Evolutionary conservation across 2,113 vertebrate species (phyloP).

Genomic region (Turnix velox): DNA sequence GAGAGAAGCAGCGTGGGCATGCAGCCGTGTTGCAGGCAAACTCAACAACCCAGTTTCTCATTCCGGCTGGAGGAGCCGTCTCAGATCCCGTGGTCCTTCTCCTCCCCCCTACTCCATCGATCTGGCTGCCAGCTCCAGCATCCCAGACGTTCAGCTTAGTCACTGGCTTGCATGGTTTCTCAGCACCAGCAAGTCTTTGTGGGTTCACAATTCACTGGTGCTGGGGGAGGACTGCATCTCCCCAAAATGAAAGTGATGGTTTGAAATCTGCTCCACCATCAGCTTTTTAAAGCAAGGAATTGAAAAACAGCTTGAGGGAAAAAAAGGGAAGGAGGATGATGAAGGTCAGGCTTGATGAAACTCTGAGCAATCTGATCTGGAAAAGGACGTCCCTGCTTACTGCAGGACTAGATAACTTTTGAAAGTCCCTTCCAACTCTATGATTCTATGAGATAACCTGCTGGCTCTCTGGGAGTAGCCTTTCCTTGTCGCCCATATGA

Average conservation of each 20-base stretch:
- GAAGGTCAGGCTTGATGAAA: no score
- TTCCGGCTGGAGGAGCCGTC: background rate
- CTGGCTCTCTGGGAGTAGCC: rapidly evolving
- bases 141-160: background rate
- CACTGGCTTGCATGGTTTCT: background rate
- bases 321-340: background rate
- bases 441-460: background rate
- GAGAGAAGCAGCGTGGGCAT: background rate
- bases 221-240: background rate
- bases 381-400: no score
- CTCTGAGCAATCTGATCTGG: no score
- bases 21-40: background rate
- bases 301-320: background rate
- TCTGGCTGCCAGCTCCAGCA: background rate
- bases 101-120: background rate
- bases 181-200: rapidly evolving
- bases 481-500: background rate
- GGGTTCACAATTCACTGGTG: rapidly evolving
- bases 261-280: background rate
- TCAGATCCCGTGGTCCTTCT: background rate
- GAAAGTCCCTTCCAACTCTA: no score
- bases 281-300: background rate
- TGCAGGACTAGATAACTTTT: no score
- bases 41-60: background rate
- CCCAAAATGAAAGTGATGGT: background rate